phyloP scores from a whole-genome alignment of 1,140 invertebrate genomes.

The Drosophila athabasca region DNA sequence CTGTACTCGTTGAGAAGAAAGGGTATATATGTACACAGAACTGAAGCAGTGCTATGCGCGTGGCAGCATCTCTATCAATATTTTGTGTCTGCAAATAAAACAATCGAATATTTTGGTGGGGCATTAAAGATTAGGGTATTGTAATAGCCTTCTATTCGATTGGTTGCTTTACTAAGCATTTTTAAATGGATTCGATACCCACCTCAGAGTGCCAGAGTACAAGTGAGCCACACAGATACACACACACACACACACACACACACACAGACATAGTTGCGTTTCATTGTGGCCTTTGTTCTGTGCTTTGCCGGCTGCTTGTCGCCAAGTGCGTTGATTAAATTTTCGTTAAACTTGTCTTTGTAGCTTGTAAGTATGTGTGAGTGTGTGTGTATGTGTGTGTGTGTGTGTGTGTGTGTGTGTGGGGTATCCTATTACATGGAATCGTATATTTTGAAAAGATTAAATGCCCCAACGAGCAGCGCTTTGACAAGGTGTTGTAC shows the following conservation, averaged over 20 bases:
- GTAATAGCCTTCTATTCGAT: neutral
- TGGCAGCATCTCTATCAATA: too few relatives aligned
- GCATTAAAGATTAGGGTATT: constrained; percentile 9
- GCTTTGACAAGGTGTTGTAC: constrained; percentile 47
- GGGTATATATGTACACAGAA: too few relatives aligned
- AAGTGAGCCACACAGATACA: too few relatives aligned
- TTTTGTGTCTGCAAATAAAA: too few relatives aligned
- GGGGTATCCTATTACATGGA: constrained; percentile 39
- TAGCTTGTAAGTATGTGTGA: neutral
- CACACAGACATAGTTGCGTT: constrained; percentile 21
- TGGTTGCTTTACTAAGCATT: constrained; percentile 56
- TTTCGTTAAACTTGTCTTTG: constrained; percentile 54
- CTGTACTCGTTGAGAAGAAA: too few relatives aligned
- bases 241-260: too few relatives aligned
- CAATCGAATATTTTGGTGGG: neutral
- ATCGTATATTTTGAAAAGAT: constrained; percentile 51
- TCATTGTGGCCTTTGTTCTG: constrained; percentile 43
- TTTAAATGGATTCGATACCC: constrained; percentile 71
- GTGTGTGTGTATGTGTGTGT: constrained; percentile 2
- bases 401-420: constrained; percentile 4
- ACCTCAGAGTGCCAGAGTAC: constrained; percentile 11
- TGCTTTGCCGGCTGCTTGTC: constrained; percentile 27
- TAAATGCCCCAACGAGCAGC: constrained; percentile 36
- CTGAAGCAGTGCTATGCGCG: too few relatives aligned
- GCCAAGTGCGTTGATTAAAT: constrained; percentile 77